A percentile compares a stretch with the other conserved stretches of the same genome.
Conservation (phyloP, 2,113 vertebrate genomes). For the Calyptomena viridis region DNA sequence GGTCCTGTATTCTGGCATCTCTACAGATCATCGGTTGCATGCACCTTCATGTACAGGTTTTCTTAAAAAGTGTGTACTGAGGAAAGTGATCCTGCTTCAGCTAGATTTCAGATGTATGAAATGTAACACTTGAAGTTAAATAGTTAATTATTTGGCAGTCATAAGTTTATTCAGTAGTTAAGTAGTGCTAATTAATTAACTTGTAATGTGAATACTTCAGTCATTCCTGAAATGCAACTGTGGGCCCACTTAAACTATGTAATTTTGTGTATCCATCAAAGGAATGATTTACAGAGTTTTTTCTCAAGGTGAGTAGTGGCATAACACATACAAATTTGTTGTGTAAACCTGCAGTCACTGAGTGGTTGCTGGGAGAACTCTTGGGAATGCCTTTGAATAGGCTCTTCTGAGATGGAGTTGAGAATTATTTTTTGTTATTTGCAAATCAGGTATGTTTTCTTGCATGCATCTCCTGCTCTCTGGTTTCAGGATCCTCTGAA, state of each 20-base stretch:
- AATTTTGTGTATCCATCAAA: background rate
- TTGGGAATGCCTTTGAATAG: background rate
- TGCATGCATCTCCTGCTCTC: background rate
- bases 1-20: background rate
- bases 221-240: background rate
- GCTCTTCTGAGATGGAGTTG: background rate
- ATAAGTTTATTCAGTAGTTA: background rate
- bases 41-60: background rate
- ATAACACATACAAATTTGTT: background rate
- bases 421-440: background rate
- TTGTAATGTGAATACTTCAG: background rate
- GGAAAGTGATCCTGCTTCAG: background rate
- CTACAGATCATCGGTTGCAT: fast-evolving
- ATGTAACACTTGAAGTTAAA: background rate
- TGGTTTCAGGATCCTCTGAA: background rate
- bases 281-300: background rate
- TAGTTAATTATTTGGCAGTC: background rate
- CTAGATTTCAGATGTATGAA: background rate
- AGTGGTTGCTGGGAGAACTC: background rate
- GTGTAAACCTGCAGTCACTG: background rate
- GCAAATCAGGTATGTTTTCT: background rate
- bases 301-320: background rate
- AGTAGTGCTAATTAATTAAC: background rate
- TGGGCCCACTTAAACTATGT: background rate
- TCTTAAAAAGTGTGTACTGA: background rate